Base-by-base conservation (phyloP, 2,797 vertebrate genomes). In the Botia almorhae region DNA sequence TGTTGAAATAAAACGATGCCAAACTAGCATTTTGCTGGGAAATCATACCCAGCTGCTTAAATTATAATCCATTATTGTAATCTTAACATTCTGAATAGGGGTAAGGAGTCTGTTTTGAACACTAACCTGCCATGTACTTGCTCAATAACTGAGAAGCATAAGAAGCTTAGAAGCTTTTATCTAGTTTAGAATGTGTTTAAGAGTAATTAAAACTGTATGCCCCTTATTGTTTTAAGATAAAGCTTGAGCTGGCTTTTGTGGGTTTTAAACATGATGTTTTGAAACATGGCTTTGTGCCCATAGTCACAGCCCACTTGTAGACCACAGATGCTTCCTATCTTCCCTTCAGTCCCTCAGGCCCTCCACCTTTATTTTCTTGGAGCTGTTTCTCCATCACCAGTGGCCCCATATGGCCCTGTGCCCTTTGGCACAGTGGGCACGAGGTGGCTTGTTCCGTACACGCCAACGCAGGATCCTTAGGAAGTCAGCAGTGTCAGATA, bases 361-460 rank as follows among this genome's bases (percentile, higher is more conserved):
- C 53, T 67, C 76, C 50, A 69, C 14, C 69, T 65, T 82, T 67
- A 23, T 64, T 75, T 74, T 82, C 69, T 78, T 72, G 74, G 75
- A 69, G 63, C 71, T 79, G 69, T 81, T 78, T 78, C 74, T 75
- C 48, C 78, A 73, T 60, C 69, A 21, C 76, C 75, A 68, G 75
- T 48, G 83, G 67, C 87, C 87, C 89, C 85, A 85, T 90, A 86
- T 86, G 85, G 74, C 78, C 74, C 69, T 0, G 74, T 69, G 74
- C 86, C 88, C 87, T 91, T 90, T 90, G 81, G 76, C 91, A 88
- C 89, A 92, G 84, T 91, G 89, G 89, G 91, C 89, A 89, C 56
- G 46, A 21, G n/a, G 69, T 68, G 74, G 63, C 65, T 53, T 80
- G 60, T 75, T 73, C 53, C 78, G 81, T 70, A 60, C 67, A 69